Conservation (phyloP, 2,797 vertebrate species). For the Cynodonichthys magdalenae region DNA sequence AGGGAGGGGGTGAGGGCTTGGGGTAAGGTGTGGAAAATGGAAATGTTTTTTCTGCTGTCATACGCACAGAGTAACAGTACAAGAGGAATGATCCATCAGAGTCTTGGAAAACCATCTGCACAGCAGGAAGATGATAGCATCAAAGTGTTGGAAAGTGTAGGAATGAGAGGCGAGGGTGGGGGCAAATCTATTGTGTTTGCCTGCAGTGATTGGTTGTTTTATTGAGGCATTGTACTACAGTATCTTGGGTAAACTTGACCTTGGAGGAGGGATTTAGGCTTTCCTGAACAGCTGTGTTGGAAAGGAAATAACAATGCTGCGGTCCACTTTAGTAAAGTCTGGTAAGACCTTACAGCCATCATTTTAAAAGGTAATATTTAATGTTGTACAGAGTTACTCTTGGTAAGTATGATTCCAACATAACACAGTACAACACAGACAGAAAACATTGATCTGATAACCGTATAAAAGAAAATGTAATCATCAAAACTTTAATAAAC, state of each 20-base stretch:
- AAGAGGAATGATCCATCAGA: constrained; percentile 51
- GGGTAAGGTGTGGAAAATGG: constrained; percentile 44
- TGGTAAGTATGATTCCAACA: too few species aligned
- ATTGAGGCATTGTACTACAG: constrained; percentile 61
- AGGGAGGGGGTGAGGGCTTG: constrained; percentile 11
- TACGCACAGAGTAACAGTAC: constrained; percentile 42
- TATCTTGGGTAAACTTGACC: constrained; percentile 68
- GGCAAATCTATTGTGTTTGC: constrained; percentile 60
- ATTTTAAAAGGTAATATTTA: too few species aligned
- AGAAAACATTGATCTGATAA: too few species aligned
- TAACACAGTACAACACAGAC: too few species aligned
- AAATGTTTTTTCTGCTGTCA: constrained; percentile 51
- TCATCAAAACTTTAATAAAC: too few species aligned
- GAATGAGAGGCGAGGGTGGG: constrained; percentile 7
- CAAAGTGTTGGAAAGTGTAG: constrained; percentile 43
- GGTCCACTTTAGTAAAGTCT: neutral
- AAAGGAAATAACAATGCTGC: constrained; percentile 44
- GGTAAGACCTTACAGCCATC: too few species aligned
- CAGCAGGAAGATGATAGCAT: constrained; percentile 68
- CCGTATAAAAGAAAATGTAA: too few species aligned
- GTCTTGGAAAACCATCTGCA: constrained; percentile 70
- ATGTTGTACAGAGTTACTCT: too few species aligned
- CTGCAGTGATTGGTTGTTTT: constrained; percentile 36
- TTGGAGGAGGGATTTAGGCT: constrained; percentile 49
- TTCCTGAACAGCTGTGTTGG: constrained; percentile 61